Percentiles rank a stretch among this genome's conserved stretches.
These are phyloP conservation scores for Cavia porcellus DNA, from an alignment of 2,113 vertebrate genomes.

Conservation along the genomic window DNA sequence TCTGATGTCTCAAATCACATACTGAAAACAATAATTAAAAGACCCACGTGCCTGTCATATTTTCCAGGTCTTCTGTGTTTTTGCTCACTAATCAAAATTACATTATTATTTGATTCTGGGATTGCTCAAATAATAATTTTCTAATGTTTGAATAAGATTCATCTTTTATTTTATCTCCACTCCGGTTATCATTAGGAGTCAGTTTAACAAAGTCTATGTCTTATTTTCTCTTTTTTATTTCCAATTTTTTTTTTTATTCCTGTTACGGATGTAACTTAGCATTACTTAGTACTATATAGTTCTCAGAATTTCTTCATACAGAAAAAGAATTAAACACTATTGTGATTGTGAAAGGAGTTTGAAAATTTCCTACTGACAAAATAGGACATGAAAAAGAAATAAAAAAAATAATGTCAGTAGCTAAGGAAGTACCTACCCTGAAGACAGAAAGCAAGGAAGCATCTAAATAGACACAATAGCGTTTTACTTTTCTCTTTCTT, in stretches of 20 bases:
- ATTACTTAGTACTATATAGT: neutral
- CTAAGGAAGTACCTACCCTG: neutral
- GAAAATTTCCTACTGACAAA: neutral
- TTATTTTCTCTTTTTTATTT: neutral
- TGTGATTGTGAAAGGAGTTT: neutral
- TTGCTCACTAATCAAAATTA: neutral
- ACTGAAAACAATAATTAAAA: neutral
- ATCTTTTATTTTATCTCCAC: neutral
- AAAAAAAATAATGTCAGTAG: neutral
- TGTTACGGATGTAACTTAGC: neutral
- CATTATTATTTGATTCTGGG: neutral
- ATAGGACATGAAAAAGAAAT: conserved; percentile 36
- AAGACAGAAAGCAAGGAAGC: neutral
- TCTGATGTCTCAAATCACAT: neutral
- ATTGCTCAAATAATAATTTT: neutral
- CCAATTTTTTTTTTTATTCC: neutral
- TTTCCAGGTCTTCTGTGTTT: neutral
- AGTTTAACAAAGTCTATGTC: neutral
- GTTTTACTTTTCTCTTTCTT: neutral
- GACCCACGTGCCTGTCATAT: neutral
- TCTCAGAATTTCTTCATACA: conserved; percentile 11
- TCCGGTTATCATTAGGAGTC: neutral
- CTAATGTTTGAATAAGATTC: neutral
- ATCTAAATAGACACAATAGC: neutral
- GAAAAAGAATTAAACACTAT: neutral